These are phyloP conservation scores for Eunapius fragilis DNA, from an alignment of 37 sponge, comb jelly and placozoan species.

Conservation along the genomic window DNA sequence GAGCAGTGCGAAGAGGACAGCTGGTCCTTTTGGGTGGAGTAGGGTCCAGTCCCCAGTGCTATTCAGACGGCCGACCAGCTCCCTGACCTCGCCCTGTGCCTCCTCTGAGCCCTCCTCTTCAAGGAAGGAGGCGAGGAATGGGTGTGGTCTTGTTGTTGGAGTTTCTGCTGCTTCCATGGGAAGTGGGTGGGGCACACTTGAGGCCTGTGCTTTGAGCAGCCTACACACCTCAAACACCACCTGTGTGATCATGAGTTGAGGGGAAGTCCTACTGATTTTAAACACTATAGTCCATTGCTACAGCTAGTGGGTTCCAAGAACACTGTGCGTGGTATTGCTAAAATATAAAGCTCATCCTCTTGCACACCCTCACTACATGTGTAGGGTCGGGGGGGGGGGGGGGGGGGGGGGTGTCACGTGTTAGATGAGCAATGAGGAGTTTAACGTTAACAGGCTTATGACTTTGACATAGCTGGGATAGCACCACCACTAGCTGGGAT, in stretches of 20 bases:
- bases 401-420: no score
- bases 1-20: background rate
- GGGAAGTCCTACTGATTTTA: no score
- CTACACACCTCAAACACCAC: conserved; percentile 3
- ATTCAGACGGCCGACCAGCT: background rate
- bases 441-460: no score
- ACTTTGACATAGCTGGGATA: no score
- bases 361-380: no score
- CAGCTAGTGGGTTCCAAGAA: no score
- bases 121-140: background rate
- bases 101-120: background rate
- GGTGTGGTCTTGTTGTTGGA: background rate
- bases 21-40: background rate
- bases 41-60: conserved; percentile 10
- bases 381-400: no score
- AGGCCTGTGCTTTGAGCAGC: background rate
- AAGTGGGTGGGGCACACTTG: background rate
- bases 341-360: no score
- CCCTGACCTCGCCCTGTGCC: background rate
- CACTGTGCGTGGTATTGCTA: no score
- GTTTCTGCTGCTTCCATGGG: background rate
- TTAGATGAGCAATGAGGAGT: no score
- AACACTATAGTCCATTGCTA: no score
- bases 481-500: no score
- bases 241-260: background rate